Evolutionary conservation across 2,113 vertebrate species (phyloP).

Genomic region (Entomyzon cyanotis): DNA sequence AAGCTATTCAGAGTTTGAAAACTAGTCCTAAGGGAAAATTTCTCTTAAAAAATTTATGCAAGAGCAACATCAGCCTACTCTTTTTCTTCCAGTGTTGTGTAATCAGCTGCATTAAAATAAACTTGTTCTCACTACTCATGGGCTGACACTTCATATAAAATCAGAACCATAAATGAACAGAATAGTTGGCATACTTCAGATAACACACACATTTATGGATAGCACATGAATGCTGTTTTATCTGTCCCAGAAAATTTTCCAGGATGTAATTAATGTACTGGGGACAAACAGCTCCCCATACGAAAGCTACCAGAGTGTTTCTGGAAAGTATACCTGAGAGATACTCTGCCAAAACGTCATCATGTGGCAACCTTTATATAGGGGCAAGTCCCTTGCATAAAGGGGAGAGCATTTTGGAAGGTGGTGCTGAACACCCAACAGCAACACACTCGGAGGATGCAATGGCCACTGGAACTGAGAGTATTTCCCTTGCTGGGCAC

Average conservation of each 20-base stretch:
- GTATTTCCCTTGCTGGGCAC: background rate
- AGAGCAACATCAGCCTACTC: background rate
- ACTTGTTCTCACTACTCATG: background rate
- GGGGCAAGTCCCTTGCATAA: background rate
- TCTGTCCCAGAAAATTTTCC: background rate
- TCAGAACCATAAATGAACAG: background rate
- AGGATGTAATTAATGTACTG: background rate
- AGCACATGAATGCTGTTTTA: background rate
- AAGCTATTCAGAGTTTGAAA: conserved; percentile 8
- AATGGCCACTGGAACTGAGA: background rate
- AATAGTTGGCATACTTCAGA: conserved; percentile 13
- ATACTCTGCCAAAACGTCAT: background rate
- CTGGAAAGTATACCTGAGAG: background rate
- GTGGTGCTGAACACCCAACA: background rate
- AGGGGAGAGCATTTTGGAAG: background rate
- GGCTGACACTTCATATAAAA: background rate
- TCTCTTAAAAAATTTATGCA: background rate
- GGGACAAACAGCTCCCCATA: background rate
- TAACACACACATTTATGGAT: background rate
- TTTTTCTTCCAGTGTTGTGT: background rate
- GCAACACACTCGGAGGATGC: background rate
- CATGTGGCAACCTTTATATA: background rate
- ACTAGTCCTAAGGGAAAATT: background rate
- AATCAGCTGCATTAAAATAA: conserved; percentile 27
- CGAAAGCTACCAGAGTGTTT: background rate